Conservation (phyloP, 30 jellyfish, hydroid and myxozoan species). For the Aurelia aurita region DNA sequence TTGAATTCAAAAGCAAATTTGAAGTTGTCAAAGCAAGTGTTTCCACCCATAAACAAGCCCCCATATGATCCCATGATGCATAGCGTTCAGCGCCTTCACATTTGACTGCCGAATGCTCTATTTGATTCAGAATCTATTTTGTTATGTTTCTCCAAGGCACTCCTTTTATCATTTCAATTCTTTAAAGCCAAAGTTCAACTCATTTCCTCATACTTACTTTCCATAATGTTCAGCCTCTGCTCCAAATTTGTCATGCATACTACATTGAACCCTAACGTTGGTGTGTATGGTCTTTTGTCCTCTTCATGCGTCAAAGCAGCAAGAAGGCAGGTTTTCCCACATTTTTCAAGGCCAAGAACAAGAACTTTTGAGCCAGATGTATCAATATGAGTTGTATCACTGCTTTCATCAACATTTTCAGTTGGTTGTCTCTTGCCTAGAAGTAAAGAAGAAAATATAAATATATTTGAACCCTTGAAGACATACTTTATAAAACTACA, state of each 20-base stretch:
- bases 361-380: slow-evolving; percentile 52
- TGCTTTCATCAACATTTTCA: slow-evolving; percentile 48
- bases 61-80: no score
- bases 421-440: slow-evolving; percentile 17
- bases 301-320: slow-evolving; percentile 68
- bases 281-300: slow-evolving; percentile 32
- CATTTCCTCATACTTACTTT: slow-evolving; percentile 34
- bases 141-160: no score
- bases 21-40: no score
- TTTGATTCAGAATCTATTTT: no score
- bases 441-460: not conserved
- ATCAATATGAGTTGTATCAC: not conserved
- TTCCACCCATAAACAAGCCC: no score
- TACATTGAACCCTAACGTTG: slow-evolving; percentile 75
- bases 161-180: no score
- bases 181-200: not conserved
- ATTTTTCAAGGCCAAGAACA: slow-evolving; percentile 66
- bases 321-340: slow-evolving; percentile 67
- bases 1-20: no score
- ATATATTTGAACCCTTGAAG: not conserved
- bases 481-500: not conserved
- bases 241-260: slow-evolving; percentile 58
- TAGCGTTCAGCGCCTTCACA: no score
- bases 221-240: slow-evolving; percentile 60
- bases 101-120: no score